phyloP scores from a whole-genome alignment of 1,140 invertebrate genomes.

The Drosophila gunungcola region DNA sequence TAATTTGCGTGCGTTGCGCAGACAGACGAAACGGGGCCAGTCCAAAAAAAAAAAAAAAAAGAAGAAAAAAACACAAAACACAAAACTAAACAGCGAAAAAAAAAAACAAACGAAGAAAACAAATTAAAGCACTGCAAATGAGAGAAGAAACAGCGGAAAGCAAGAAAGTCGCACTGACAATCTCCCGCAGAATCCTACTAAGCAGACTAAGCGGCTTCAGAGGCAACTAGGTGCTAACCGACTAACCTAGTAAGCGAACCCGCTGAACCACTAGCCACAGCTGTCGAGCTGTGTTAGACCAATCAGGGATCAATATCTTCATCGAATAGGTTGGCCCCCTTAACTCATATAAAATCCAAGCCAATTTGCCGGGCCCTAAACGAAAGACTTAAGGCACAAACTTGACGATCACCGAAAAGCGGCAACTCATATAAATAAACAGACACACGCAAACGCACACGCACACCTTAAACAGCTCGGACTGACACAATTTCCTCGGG shows the following conservation, averaged over 20 bases:
- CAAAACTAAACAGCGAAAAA: conserved; percentile 15
- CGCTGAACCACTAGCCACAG: conserved; percentile 69
- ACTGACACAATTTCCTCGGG: conserved; percentile 80
- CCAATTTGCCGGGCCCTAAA: conserved; percentile 70
- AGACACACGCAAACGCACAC: conserved; percentile 23
- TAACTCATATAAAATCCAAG: conserved; percentile 17
- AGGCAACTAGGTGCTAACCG: conserved; percentile 74
- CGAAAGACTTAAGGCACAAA: conserved; percentile 75
- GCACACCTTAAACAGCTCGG: conserved; percentile 54
- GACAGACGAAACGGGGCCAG: conserved; percentile 60
- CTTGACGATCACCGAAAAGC: conserved; percentile 34
- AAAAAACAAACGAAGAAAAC: conserved; percentile 42
- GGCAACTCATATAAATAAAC: conserved; percentile 20
- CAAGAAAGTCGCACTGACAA: conserved; percentile 72
- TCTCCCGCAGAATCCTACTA: conserved; percentile 49
- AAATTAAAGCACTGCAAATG: conserved; percentile 61
- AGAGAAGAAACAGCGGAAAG: conserved; percentile 43
- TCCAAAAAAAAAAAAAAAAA: conserved; percentile 44
- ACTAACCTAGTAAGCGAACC: conserved; percentile 81
- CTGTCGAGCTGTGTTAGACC: conserved; percentile 6
- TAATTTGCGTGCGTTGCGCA: conserved; percentile 76
- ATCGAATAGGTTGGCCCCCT: neutral
- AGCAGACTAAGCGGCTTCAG: conserved; percentile 22
- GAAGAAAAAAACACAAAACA: conserved; percentile 27
- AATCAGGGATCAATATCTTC: conserved; percentile 45